Conservation (phyloP, 2,113 vertebrate species). For the Ariopsis seemanni region DNA sequence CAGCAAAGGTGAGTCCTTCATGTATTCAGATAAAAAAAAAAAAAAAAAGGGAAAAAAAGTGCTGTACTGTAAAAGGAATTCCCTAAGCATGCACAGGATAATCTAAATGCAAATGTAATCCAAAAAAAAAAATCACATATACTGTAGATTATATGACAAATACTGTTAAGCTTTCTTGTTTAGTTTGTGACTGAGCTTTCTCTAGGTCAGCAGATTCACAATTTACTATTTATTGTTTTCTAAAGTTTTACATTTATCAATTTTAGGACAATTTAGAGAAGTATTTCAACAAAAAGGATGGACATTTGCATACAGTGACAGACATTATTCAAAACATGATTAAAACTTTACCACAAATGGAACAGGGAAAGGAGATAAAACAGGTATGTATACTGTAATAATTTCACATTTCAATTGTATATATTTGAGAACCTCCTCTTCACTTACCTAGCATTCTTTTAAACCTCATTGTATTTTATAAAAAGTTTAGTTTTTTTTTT, state of each 20-base stretch:
- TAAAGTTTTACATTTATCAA: background rate
- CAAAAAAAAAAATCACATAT: background rate
- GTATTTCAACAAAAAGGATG: conserved; percentile 53
- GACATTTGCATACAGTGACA: background rate
- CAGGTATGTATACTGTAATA: conserved; percentile 45
- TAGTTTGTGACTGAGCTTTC: background rate
- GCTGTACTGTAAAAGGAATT: background rate
- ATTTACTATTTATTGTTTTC: background rate
- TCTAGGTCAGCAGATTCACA: background rate
- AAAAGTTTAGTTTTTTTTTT: background rate
- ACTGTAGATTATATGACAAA: background rate
- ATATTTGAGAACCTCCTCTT: background rate
- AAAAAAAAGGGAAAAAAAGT: background rate
- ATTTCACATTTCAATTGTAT: background rate
- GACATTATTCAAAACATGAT: background rate
- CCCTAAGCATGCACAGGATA: background rate
- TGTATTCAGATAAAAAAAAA: background rate
- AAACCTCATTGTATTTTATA: background rate
- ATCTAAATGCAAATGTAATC: background rate
- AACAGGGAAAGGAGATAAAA: conserved; percentile 29
- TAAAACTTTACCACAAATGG: background rate
- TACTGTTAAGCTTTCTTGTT: background rate
- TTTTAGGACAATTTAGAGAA: conserved; percentile 53
- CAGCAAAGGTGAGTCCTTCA: conserved; percentile 50
- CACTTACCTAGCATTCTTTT: background rate